These are phyloP conservation scores for Resseliella maxima DNA, from an alignment of 2,888 invertebrate species.

Conservation along the genomic window DNA sequence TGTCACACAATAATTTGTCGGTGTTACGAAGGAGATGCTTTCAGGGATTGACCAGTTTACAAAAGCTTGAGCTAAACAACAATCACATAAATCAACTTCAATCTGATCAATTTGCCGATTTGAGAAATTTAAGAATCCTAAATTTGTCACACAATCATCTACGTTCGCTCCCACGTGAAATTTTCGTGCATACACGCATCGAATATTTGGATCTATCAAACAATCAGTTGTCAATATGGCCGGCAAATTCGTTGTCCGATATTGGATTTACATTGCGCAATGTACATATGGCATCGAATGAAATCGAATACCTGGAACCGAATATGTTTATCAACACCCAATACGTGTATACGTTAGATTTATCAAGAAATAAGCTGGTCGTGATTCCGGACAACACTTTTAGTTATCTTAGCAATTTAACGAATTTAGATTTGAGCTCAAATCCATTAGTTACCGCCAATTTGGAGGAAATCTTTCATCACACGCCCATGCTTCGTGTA, in stretches of 20 bases:
- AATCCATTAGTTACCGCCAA: constrained; percentile 86
- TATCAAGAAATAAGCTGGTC: constrained; percentile 83
- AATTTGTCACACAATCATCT: constrained; percentile 80
- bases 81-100: constrained; percentile 82
- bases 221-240: constrained; percentile 84
- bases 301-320: constrained; percentile 86
- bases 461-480: constrained; percentile 83
- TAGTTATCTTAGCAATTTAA: constrained; percentile 80
- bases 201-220: constrained; percentile 84
- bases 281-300: constrained; percentile 82
- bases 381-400: constrained; percentile 91
- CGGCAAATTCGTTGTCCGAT: constrained; percentile 80
- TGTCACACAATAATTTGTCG: constrained; percentile 80
- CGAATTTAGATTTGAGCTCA: constrained; percentile 82
- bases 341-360: constrained; percentile 79
- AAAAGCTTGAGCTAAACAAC: constrained; percentile 81
- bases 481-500: constrained; percentile 82
- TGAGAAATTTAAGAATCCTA: constrained; percentile 78
- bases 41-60: constrained; percentile 78
- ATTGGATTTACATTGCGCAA: constrained; percentile 82
- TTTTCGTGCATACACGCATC: constrained; percentile 82
- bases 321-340: constrained; percentile 88
- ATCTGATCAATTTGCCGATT: constrained; percentile 82
- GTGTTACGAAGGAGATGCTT: constrained; percentile 81
- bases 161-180: constrained; percentile 79